These are phyloP conservation scores for Myotis davidii DNA, from an alignment of 2,113 vertebrate genomes.

Conservation along the genomic window DNA sequence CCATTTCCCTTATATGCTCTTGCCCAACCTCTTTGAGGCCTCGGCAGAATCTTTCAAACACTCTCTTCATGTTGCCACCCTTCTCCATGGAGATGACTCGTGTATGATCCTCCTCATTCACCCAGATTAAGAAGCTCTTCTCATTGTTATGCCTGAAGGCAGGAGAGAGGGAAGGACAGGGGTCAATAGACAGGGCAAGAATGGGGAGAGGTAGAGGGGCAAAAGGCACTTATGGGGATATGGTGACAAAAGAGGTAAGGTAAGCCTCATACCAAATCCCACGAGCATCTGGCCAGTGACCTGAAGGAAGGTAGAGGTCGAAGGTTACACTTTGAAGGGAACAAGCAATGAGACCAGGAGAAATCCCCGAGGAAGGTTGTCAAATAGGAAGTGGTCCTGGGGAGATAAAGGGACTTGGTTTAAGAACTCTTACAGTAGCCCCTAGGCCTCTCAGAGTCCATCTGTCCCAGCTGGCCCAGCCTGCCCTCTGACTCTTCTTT, in stretches of 20 bases:
- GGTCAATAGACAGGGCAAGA: constrained; percentile 9
- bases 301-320: neutral
- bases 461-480: neutral
- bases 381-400: constrained; percentile 92
- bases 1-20: neutral
- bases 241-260: neutral
- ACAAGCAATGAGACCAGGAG: neutral
- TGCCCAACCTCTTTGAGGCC: constrained; percentile 93
- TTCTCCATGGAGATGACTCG: constrained; percentile 93
- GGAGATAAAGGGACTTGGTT: neutral
- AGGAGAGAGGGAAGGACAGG: neutral
- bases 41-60: constrained; percentile 96
- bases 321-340: neutral
- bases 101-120: constrained; percentile 91
- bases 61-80: constrained; percentile 97
- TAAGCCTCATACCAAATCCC: constrained; percentile 88
- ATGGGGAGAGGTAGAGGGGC: neutral
- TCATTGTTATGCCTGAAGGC: constrained; percentile 89
- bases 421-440: neutral
- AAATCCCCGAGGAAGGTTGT: neutral
- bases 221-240: neutral
- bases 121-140: constrained; percentile 91
- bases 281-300: constrained; percentile 89
- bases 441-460: neutral
- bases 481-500: neutral